Percentiles rank a stretch among this genome's conserved stretches.
Conservation (phyloP, 2,888 invertebrate genomes). For the Pyrgus malvae region DNA sequence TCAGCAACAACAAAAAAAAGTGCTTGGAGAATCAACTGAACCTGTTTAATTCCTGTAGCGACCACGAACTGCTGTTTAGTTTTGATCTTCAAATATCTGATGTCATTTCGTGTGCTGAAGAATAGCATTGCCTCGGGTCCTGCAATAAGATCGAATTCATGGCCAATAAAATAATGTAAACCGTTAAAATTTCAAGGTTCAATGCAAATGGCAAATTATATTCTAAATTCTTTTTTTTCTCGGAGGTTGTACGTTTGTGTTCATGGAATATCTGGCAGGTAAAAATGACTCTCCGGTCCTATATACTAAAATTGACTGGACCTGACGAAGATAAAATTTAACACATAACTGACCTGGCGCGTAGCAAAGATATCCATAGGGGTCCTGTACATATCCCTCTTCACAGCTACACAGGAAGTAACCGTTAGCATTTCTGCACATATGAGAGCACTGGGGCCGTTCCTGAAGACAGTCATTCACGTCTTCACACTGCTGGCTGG, state of each 20-base stretch:
- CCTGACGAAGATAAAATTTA: not conserved
- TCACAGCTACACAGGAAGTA: constrained; percentile 85
- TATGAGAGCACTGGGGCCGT: constrained; percentile 86
- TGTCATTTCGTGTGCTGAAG: constrained; percentile 85
- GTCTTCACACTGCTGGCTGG: constrained; percentile 72
- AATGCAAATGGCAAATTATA: not conserved
- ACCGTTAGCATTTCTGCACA: constrained; percentile 82
- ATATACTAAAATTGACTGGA: not conserved
- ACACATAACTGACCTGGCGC: constrained; percentile 49
- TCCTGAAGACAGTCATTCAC: constrained; percentile 84
- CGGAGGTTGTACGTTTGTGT: too few species aligned
- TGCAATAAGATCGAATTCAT: constrained; percentile 37
- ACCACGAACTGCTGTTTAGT: constrained; percentile 67
- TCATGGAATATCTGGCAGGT: too few species aligned
- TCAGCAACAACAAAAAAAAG: too few species aligned
- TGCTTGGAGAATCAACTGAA: too few species aligned
- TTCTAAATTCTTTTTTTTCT: not conserved
- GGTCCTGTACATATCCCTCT: constrained; percentile 51
- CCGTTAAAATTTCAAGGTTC: not conserved
- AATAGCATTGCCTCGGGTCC: constrained; percentile 86
- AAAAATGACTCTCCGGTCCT: too few species aligned
- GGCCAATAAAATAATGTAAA: too few species aligned
- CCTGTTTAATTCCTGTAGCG: constrained; percentile 60
- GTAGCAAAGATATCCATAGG: constrained; percentile 50
- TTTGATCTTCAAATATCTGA: constrained; percentile 84